Base-by-base conservation (phyloP, 2,888 invertebrate species). In the Erebia aethiops region DNA sequence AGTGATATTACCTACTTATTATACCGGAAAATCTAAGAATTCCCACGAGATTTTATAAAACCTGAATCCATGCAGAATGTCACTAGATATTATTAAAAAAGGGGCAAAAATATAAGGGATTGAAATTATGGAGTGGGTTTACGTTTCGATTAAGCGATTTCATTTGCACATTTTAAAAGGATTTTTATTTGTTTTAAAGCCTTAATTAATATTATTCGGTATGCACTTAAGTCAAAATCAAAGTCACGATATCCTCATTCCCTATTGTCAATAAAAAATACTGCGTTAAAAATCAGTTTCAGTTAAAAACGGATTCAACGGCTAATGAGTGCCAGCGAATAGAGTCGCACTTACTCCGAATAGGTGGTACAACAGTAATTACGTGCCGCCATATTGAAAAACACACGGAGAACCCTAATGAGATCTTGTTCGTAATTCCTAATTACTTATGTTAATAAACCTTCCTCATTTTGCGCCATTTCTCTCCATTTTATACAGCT, bases 401-500 rank as follows among this genome's bases (percentile, higher is more conserved):
- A 18, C 43, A 61, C 61, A 61, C 43, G 43, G 18, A 61, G 11
- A 46, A 16, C 63, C 14, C 26, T 63, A 63, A 63, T 51, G 63
- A 63, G 63, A 63, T 63, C 26, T 51, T 63, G 63, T 63, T 35
- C 51, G 51, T 51, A 26, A 63, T 63, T 51, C 49, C 63, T 52
- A 63, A 63, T 49, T 63, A 63, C 51, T 52, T 63, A 51, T 63
- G 63, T 35, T 63, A 63, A 52, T 63, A 63, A 26, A 63, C 49
- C 51, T 26, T n/a, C 51, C 14, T 35, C 21, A 35, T 51, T 63
- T 63, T 26, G 21, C 51, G n/a, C 62, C 49, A 35, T 51, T 63
- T n/a, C 63, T 63, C 18, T 51, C 35, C 26, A 41, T 35, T 46
- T 46, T 26, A 13, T 52, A n/a, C 63, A 13, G 51, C 63, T 63